Evolutionary conservation across 2,113 vertebrate species (phyloP).

Genomic region (Pogonocichla stellata): DNA sequence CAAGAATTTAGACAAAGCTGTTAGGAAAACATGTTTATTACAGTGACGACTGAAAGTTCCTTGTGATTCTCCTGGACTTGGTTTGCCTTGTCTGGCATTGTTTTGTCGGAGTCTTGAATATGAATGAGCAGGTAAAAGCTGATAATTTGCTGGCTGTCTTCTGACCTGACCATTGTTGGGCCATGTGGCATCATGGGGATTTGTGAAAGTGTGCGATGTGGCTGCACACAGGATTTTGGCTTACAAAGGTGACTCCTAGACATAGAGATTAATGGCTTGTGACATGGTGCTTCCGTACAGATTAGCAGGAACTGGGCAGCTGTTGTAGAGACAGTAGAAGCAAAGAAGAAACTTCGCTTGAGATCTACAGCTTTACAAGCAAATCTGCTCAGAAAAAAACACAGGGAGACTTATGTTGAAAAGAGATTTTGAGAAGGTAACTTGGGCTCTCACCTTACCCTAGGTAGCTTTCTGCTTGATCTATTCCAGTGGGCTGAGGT

Average conservation of each 20-base stretch:
- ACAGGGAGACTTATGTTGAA: background rate
- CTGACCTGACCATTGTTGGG: background rate
- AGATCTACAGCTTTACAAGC: background rate
- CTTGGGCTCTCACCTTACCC: background rate
- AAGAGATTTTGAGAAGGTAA: background rate
- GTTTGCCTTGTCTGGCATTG: background rate
- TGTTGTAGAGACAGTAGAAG: background rate
- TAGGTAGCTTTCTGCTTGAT: background rate
- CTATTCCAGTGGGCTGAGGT: background rate
- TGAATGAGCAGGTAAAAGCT: background rate
- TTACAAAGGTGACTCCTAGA: background rate
- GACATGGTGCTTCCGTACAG: fast-evolving
- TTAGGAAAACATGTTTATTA: background rate
- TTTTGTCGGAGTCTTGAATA: background rate
- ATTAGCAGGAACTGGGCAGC: background rate
- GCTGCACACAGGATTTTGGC: background rate
- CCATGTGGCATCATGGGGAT: fast-evolving
- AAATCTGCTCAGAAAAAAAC: background rate
- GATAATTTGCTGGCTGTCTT: background rate
- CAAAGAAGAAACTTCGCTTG: background rate
- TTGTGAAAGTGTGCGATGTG: background rate
- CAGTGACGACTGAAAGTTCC: background rate
- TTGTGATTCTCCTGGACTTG: background rate
- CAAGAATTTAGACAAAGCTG: background rate
- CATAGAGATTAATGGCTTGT: background rate